Conservation (phyloP, 2,113 vertebrate species). For the Micromys minutus region DNA sequence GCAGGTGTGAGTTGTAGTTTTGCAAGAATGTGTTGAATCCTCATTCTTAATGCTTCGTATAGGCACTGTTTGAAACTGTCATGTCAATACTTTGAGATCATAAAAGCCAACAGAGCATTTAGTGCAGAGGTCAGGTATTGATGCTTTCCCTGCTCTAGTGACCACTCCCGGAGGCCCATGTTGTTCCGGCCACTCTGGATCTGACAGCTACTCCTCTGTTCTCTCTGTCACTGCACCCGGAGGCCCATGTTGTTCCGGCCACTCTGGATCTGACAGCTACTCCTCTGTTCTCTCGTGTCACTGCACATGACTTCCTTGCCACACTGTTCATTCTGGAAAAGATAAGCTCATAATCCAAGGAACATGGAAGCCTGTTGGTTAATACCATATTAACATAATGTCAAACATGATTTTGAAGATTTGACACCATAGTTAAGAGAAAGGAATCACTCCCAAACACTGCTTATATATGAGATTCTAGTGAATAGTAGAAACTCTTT, state of each 20-base stretch:
- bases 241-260: background rate
- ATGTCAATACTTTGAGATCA: accelerated
- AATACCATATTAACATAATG: background rate
- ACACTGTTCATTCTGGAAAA: background rate
- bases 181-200: background rate
- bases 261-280: background rate
- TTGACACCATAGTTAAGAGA: background rate
- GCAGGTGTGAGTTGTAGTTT: background rate
- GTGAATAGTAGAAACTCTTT: background rate
- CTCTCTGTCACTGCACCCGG: background rate
- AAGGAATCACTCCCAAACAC: background rate
- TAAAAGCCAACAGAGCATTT: accelerated
- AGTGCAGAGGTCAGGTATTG: background rate
- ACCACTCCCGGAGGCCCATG: accelerated
- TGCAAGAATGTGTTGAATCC: background rate
- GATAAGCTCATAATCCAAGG: background rate
- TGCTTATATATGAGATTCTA: no score
- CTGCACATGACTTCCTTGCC: no score
- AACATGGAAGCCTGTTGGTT: no score
- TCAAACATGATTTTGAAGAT: background rate
- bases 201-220: background rate
- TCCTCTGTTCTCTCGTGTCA: background rate
- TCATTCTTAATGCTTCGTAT: background rate
- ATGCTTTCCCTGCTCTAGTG: background rate
- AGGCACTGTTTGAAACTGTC: background rate